Evolutionary conservation across 2,888 invertebrate genomes (phyloP), one percentile per base, ranked within the genome.

Genomic region (Artemia sinica): DNA sequence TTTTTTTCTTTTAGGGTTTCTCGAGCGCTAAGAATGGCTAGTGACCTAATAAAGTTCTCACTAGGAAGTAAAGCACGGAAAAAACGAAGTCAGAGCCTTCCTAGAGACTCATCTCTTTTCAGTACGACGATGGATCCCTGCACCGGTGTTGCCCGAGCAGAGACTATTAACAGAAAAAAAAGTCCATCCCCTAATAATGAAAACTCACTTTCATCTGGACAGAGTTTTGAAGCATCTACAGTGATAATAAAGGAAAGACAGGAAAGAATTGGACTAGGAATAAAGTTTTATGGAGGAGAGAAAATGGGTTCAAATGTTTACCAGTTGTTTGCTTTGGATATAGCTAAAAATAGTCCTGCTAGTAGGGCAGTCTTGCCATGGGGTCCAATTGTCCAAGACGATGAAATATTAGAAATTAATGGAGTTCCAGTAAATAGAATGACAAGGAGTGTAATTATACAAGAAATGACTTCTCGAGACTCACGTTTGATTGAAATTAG

Each of bases 241-340:
- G 66, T 66, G n/a, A 66, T 66, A 18, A 18, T 28, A 66, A 18
- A 66, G 48, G 14, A 50, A 66, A 68, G 48, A 14, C 71, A 81
- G 11, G 88, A 90, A 74, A 85, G 86, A 58, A 82, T 94, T 9
- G 94, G 94, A 2, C 88, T 94, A 75, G 92, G 92, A 0, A 80
- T 94, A 1, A 91, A 91, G 77, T 92, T 94, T 76, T 92, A 93
- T 79, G 92, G 92, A 65, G 91, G 91, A 13, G 87, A 88, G 58
- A 87, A 88, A 73, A 87, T 87, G 51, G 82, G 84, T 11, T 90
- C 91, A 76, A 85, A 83, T 74, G 90, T 93, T 1, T 83, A 87
- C 71, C 82, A 88, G 73, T 82, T 94, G 67, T 86, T 88, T 72
- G 91, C 94, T 71, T 91, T 92, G 76, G 91, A 90, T 73, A 90